phyloP scores from a whole-genome alignment of 2,888 invertebrate genomes.

The Deilephila elpenor region DNA sequence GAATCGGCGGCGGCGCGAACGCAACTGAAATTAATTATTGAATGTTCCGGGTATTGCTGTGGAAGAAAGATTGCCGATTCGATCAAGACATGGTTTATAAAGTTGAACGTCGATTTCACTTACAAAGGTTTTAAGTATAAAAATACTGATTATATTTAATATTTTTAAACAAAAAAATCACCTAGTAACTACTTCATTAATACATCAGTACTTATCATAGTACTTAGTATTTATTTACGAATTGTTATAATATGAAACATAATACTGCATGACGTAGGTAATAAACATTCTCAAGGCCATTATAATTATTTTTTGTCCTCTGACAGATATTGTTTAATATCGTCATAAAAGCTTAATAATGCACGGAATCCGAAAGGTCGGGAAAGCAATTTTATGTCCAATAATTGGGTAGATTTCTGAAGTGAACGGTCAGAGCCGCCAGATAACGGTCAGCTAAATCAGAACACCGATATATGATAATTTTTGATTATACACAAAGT shows the following conservation, averaged over 20 bases:
- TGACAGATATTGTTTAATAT: slow-evolving; percentile 39
- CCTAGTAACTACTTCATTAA: no score
- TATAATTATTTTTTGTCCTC: slow-evolving; percentile 9
- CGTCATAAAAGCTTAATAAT: slow-evolving; percentile 44
- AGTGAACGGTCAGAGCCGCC: slow-evolving; percentile 26
- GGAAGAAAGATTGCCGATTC: slow-evolving; percentile 2
- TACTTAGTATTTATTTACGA: not conserved
- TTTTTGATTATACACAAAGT: not conserved
- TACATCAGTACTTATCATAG: no score
- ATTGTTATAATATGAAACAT: not conserved
- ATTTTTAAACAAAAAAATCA: no score
- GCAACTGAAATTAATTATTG: slow-evolving; percentile 63
- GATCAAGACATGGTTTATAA: no score
- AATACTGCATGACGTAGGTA: not conserved
- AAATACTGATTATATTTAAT: no score
- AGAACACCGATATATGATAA: not conserved
- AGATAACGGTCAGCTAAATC: slow-evolving; percentile 12
- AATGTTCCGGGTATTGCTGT: slow-evolving; percentile 26
- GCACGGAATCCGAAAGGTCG: slow-evolving; percentile 41
- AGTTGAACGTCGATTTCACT: no score
- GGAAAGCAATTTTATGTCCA: slow-evolving; percentile 41
- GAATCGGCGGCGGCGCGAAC: slow-evolving; percentile 57
- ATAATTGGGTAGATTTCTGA: slow-evolving; percentile 48
- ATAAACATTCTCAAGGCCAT: not conserved
- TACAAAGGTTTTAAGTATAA: no score